Percentiles rank a stretch among this genome's conserved stretches.
These are phyloP conservation scores for Drosophila atroscutellata DNA, from an alignment of 2,888 invertebrate species.

Conservation along the genomic window DNA sequence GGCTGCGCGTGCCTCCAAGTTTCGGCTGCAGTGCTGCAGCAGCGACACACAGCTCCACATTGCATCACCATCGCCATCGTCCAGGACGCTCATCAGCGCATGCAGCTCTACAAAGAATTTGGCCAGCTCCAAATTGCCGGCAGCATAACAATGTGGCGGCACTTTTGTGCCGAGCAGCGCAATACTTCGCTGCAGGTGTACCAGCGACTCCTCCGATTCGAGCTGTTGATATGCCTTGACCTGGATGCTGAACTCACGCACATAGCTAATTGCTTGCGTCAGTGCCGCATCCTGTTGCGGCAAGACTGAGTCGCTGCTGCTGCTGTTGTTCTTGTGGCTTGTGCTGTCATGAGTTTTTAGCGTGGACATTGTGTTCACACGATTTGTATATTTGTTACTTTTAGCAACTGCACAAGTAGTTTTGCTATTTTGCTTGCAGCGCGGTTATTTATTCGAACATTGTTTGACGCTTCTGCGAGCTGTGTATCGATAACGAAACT, in stretches of 20 bases:
- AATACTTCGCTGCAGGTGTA: constrained; percentile 81
- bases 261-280: constrained; percentile 73
- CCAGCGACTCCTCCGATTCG: constrained; percentile 75
- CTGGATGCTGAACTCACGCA: constrained; percentile 80
- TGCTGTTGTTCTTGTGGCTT: constrained; percentile 25
- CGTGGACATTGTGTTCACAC: constrained; percentile 32
- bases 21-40: constrained; percentile 81
- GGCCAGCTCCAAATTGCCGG: constrained; percentile 76
- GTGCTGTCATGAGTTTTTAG: constrained; percentile 25
- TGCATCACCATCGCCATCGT: constrained; percentile 72
- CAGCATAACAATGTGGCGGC: constrained; percentile 72
- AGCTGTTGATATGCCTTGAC: constrained; percentile 72
- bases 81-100: constrained; percentile 76
- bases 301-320: constrained; percentile 41
- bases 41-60: constrained; percentile 81
- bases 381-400: neutral
- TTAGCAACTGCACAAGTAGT: neutral
- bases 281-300: constrained; percentile 52
- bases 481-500: constrained; percentile 26
- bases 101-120: constrained; percentile 83
- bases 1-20: constrained; percentile 75
- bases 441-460: constrained; percentile 39
- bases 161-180: constrained; percentile 76
- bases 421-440: neutral
- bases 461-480: constrained; percentile 35